These are phyloP conservation scores for Ophonus ardosiacus DNA, from an alignment of 2,888 invertebrate genomes.

Conservation along the genomic window DNA sequence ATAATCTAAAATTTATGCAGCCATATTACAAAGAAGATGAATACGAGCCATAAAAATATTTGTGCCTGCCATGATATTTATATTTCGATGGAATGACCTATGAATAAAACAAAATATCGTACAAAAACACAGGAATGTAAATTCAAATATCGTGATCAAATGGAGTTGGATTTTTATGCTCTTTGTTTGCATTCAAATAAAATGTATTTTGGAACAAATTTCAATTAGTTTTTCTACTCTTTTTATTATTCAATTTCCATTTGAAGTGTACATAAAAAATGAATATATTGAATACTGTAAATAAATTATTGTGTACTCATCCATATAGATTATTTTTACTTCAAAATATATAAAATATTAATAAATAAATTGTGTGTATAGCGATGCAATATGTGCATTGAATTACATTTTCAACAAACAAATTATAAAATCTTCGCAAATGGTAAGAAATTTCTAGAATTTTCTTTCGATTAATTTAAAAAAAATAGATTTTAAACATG, in stretches of 20 bases:
- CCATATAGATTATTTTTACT: not conserved
- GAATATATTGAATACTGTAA: not conserved
- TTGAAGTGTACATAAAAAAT: not conserved
- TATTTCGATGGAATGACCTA: slow-evolving; percentile 23
- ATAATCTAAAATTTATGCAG: slow-evolving; percentile 45
- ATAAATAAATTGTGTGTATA: too few species aligned
- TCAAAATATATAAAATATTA: not conserved
- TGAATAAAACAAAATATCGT: slow-evolving; percentile 36
- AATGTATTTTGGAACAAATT: slow-evolving; percentile 7
- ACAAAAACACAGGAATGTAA: slow-evolving; percentile 4
- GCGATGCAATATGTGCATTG: too few species aligned
- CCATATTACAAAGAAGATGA: slow-evolving; percentile 47
- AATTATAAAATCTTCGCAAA: too few species aligned
- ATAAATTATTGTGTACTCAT: not conserved
- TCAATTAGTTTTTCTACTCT: not conserved
- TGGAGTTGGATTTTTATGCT: slow-evolving; percentile 10
- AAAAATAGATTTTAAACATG: too few species aligned
- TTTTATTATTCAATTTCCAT: not conserved
- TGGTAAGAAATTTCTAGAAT: too few species aligned
- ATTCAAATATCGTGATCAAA: slow-evolving; percentile 9
- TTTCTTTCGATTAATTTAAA: too few species aligned
- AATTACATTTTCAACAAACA: too few species aligned
- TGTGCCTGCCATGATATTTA: slow-evolving; percentile 27
- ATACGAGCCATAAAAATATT: slow-evolving; percentile 43
- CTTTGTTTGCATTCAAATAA: slow-evolving; percentile 4